These are phyloP conservation scores for Leptinotarsa defecta DNA, from an alignment of 1,140 invertebrate species.

Conservation along the genomic window DNA sequence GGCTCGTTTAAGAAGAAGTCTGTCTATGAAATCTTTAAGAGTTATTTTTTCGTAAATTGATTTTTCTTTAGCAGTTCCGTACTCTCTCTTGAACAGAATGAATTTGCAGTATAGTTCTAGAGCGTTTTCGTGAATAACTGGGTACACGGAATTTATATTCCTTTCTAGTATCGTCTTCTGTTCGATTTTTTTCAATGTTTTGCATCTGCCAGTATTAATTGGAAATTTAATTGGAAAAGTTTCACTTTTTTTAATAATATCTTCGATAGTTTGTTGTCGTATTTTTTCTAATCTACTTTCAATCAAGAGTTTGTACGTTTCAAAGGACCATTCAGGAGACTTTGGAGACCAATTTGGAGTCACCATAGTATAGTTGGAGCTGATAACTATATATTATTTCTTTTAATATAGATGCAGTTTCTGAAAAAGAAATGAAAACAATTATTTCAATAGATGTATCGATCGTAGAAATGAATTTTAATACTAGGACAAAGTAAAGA, in stretches of 20 bases:
- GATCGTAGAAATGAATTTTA: too few relatives aligned
- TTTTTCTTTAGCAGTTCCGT: constrained; percentile 61
- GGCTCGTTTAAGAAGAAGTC: constrained; percentile 63
- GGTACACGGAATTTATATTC: constrained; percentile 59
- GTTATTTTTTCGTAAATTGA: constrained; percentile 62
- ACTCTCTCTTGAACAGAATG: constrained; percentile 57
- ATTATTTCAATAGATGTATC: too few relatives aligned
- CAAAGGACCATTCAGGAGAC: constrained; percentile 26
- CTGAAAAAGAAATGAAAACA: too few relatives aligned
- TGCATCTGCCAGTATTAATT: constrained; percentile 54
- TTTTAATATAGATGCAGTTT: too few relatives aligned
- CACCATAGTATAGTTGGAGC: neutral
- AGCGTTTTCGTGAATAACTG: constrained; percentile 58
- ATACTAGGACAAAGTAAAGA: too few relatives aligned
- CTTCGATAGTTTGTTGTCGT: constrained; percentile 40
- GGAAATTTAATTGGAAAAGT: constrained; percentile 57
- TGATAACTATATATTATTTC: too few relatives aligned
- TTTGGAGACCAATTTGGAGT: constrained; percentile 32
- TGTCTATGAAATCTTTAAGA: constrained; percentile 61
- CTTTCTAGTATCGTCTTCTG: constrained; percentile 49
- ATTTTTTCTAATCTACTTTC: neutral
- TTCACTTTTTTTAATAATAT: constrained; percentile 57
- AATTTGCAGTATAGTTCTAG: constrained; percentile 56
- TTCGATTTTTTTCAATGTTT: constrained; percentile 50
- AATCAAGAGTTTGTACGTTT: constrained; percentile 17